phyloP scores from a whole-genome alignment of 2,113 vertebrate genomes.

The Rhinolophus sinicus region DNA sequence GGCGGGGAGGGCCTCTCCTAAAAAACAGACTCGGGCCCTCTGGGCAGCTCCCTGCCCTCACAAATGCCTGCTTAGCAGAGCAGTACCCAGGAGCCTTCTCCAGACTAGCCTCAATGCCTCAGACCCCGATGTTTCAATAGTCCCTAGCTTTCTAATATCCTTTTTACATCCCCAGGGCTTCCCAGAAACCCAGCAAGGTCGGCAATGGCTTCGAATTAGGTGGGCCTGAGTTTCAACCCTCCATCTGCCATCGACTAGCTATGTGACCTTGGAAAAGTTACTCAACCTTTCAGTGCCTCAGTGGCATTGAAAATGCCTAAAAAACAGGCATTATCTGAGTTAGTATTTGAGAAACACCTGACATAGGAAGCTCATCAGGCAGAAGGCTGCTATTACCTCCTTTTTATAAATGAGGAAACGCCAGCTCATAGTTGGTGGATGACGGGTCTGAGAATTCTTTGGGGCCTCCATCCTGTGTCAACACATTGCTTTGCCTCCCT shows the following conservation, averaged over 20 bases:
- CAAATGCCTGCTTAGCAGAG: neutral
- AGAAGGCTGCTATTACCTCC: neutral
- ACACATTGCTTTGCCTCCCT: neutral
- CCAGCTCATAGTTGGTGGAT: fast-evolving
- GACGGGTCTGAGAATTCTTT: neutral
- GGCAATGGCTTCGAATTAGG: neutral
- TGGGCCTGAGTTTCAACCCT: neutral
- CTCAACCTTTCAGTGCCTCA: neutral
- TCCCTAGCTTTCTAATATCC: neutral
- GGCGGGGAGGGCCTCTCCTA: neutral
- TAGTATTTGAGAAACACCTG: neutral
- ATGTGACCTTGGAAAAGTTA: neutral
- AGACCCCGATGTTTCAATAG: neutral
- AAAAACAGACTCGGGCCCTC: neutral
- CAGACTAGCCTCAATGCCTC: neutral
- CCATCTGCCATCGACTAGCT: neutral
- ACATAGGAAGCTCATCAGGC: neutral
- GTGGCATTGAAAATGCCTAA: neutral
- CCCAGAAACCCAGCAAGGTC: neutral
- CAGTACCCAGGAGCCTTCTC: neutral
- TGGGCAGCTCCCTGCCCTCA: neutral
- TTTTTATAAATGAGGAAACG: neutral
- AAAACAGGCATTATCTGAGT: neutral
- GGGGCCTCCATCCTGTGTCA: neutral
- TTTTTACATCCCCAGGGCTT: neutral